Evolutionary conservation across 2,888 invertebrate species (phyloP).

Genomic region (Xylota segnis): DNA sequence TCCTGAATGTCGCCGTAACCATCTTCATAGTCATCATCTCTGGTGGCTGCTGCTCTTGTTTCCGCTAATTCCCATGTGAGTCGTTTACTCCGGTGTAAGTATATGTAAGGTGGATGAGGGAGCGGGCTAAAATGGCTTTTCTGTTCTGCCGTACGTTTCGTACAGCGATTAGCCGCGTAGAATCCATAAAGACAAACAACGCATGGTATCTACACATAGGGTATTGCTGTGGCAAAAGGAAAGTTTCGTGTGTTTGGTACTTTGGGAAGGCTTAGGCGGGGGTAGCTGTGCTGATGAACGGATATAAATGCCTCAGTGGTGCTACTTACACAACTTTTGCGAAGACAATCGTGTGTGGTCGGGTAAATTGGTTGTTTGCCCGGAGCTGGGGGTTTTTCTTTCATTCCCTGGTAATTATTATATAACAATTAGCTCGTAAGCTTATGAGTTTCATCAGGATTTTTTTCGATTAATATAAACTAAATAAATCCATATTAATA

Average conservation of each 20-base stretch:
- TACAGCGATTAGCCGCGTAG: slow-evolving; percentile 33
- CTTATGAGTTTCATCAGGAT: slow-evolving; percentile 31
- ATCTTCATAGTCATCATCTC: slow-evolving; percentile 26
- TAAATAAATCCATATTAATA: slow-evolving; percentile 21
- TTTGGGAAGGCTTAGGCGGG: neutral
- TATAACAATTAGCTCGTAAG: slow-evolving; percentile 28
- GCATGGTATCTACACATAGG: slow-evolving; percentile 24
- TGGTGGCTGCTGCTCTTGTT: slow-evolving; percentile 37
- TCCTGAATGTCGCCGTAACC: slow-evolving; percentile 46
- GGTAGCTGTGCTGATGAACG: neutral
- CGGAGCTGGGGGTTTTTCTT: neutral
- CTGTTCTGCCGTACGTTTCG: slow-evolving; percentile 21
- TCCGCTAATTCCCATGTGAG: slow-evolving; percentile 51
- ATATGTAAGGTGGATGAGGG: neutral
- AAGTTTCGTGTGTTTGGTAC: slow-evolving; percentile 1
- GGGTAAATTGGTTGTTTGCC: slow-evolving; percentile 33
- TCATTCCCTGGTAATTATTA: slow-evolving; percentile 13
- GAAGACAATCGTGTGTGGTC: slow-evolving; percentile 24
- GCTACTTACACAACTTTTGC: slow-evolving; percentile 28
- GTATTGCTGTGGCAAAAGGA: slow-evolving; percentile 8
- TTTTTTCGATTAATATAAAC: slow-evolving; percentile 31
- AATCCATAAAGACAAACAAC: slow-evolving; percentile 60
- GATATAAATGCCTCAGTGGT: slow-evolving; percentile 24
- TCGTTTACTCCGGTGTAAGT: slow-evolving; percentile 34
- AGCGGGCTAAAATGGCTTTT: slow-evolving; percentile 20